Conservation (phyloP, 2,888 invertebrate species). For the Ptychoptera contaminata region DNA sequence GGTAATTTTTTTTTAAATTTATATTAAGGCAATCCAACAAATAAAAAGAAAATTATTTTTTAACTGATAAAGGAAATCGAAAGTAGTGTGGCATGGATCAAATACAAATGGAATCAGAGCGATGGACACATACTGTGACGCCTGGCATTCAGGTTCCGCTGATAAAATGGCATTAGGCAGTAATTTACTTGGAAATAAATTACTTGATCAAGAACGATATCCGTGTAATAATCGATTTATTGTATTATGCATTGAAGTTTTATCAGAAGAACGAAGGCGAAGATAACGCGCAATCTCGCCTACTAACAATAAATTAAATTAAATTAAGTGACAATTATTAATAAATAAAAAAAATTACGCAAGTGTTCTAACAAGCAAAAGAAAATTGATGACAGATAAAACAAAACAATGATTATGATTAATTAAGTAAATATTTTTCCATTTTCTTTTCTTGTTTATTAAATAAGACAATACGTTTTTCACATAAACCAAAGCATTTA, state of each 20-base stretch:
- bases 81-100: conserved; percentile 92
- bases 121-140: conserved; percentile 75
- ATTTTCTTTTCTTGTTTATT: too few species aligned
- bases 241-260: conserved; percentile 81
- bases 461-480: too few species aligned
- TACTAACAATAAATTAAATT: too few species aligned
- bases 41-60: conserved; percentile 1
- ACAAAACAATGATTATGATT: too few species aligned
- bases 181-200: conserved; percentile 55
- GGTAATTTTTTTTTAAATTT: conserved; percentile 38
- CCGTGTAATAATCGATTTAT: conserved; percentile 78
- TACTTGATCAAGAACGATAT: conserved; percentile 60
- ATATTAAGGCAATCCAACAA: neutral
- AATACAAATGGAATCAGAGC: conserved; percentile 70
- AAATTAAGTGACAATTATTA: too few species aligned
- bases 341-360: too few species aligned
- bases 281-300: conserved; percentile 19
- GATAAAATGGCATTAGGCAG: conserved; percentile 70
- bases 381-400: too few species aligned
- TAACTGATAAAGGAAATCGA: conserved; percentile 58
- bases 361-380: too few species aligned
- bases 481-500: too few species aligned
- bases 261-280: conserved; percentile 38
- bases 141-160: conserved; percentile 69
- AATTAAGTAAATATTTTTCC: too few species aligned